Evolutionary conservation across 2,113 vertebrate genomes (phyloP).

Genomic region (Herpailurus yagouaroundi): DNA sequence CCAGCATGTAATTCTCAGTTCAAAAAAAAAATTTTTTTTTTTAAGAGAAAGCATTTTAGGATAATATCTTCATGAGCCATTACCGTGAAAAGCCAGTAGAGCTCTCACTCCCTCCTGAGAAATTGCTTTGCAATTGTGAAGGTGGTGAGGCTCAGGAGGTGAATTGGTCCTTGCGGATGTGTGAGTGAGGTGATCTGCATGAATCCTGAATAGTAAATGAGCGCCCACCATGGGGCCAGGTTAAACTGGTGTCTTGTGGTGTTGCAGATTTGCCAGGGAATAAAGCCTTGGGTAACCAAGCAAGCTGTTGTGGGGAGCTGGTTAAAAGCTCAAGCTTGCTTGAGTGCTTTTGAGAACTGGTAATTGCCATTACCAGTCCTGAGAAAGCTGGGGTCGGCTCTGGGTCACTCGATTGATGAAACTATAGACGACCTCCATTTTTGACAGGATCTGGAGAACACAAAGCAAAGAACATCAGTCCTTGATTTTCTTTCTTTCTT

Average conservation of each 20-base stretch:
- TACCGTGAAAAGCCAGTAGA: slow-evolving; percentile 28
- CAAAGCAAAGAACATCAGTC: slow-evolving; percentile 16
- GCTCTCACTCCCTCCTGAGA: slow-evolving; percentile 45
- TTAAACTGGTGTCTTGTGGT: background rate
- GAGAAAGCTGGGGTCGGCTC: background rate
- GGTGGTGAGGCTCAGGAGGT: background rate
- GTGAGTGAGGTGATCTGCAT: slow-evolving; percentile 23
- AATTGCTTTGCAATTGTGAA: slow-evolving; percentile 59
- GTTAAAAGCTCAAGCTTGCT: background rate
- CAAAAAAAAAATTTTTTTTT: slow-evolving; percentile 13
- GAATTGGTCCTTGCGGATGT: background rate
- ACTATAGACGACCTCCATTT: background rate
- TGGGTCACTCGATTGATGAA: background rate
- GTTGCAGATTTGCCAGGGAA: background rate
- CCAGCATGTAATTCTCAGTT: slow-evolving; percentile 67
- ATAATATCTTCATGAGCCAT: slow-evolving; percentile 45
- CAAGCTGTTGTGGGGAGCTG: background rate
- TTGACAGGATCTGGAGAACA: background rate
- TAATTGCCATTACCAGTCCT: background rate
- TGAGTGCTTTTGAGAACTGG: slow-evolving; percentile 7
- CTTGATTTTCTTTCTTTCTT: background rate
- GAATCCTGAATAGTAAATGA: slow-evolving; percentile 16
- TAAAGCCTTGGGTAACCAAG: background rate
- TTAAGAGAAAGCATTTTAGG: slow-evolving; percentile 64
- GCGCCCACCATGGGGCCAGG: background rate